Conservation (phyloP, 2,888 invertebrate genomes). For the Halictus ligatus region DNA sequence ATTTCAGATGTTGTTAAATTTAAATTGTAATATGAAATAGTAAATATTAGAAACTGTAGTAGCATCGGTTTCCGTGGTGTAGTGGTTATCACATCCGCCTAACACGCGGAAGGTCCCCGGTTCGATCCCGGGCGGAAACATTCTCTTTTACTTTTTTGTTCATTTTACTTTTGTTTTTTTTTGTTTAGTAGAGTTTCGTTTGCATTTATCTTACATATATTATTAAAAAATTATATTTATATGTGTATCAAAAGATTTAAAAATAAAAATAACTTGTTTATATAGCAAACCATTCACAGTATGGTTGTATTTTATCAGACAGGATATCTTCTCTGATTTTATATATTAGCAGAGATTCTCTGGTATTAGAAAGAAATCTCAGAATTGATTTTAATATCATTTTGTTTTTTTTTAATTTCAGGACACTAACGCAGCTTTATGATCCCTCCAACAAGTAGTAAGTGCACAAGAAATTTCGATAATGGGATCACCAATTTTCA, state of each 20-base stretch:
- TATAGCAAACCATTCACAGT: not conserved
- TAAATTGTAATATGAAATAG: not conserved
- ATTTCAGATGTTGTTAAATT: not conserved
- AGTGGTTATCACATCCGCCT: slow-evolving; percentile 97
- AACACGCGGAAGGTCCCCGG: slow-evolving; percentile 96
- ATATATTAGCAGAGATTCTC: too few species aligned
- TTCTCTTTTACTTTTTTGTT: slow-evolving; percentile 72
- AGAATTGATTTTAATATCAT: too few species aligned
- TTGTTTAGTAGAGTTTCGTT: not conserved
- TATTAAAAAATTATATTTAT: not conserved
- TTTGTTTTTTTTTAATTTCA: too few species aligned
- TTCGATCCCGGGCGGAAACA: slow-evolving; percentile 95
- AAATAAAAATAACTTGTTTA: not conserved
- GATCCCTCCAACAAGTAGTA: too few species aligned
- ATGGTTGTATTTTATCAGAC: not conserved
- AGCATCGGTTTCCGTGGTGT: slow-evolving; percentile 86
- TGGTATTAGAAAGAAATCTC: too few species aligned
- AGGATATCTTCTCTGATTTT: too few species aligned
- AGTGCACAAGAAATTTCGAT: too few species aligned
- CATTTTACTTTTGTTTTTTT: not conserved
- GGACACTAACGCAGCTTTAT: too few species aligned
- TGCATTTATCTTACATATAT: not conserved
- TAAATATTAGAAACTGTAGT: not conserved
- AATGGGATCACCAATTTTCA: too few species aligned
- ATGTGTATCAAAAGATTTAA: not conserved